These are phyloP conservation scores for Pristis pectinata DNA, from an alignment of 2,797 vertebrate species.

Conservation along the genomic window DNA sequence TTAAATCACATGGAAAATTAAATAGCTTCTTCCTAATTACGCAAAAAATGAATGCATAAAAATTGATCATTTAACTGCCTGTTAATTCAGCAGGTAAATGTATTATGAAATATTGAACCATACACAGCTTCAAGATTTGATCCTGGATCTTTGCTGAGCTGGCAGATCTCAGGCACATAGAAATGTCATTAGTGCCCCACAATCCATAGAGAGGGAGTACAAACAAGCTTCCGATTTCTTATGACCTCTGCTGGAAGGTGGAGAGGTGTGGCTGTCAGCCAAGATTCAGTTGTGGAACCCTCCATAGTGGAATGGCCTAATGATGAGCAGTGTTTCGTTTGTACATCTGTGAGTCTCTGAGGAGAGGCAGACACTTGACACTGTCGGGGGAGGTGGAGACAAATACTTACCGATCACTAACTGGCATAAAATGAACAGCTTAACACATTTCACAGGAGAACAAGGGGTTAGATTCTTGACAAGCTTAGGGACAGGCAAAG, in stretches of 20 bases:
- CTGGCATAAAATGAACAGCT: background rate
- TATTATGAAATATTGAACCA: background rate
- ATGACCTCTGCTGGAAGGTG: background rate
- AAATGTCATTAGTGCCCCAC: background rate
- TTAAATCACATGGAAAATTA: background rate
- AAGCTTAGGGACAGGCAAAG: background rate
- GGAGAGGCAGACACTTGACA: background rate
- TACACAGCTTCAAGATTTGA: background rate
- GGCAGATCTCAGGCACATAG: background rate
- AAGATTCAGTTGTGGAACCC: background rate
- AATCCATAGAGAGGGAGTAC: background rate
- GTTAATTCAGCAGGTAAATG: background rate
- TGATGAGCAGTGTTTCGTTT: background rate
- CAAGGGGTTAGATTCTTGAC: background rate
- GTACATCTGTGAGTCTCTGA: background rate
- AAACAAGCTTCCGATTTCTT: background rate
- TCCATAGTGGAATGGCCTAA: background rate
- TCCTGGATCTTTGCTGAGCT: background rate
- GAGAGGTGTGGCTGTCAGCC: background rate
- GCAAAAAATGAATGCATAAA: background rate
- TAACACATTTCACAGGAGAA: background rate
- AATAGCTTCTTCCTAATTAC: slow-evolving; percentile 10
- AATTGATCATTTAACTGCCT: background rate
- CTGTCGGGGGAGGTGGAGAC: background rate
- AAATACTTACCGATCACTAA: background rate